Percentiles rank a stretch among this genome's conserved stretches.
phyloP scores from a whole-genome alignment of 1,140 invertebrate species.

The Littorina saxatilis region DNA sequence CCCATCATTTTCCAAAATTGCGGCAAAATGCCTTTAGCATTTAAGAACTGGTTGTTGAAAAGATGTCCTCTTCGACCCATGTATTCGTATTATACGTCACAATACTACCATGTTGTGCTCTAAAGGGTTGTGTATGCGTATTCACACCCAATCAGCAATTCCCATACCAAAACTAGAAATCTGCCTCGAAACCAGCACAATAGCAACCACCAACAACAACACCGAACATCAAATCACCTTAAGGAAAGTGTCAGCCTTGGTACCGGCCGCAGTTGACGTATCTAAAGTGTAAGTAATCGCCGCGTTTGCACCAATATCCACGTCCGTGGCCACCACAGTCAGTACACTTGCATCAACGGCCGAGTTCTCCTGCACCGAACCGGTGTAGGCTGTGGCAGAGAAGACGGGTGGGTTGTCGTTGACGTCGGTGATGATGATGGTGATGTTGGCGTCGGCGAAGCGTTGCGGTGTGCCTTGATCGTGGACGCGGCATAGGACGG shows the following conservation, averaged over 20 bases:
- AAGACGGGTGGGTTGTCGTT: slow-evolving; percentile 75
- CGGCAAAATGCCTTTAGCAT: too few species aligned
- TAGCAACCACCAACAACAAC: too few species aligned
- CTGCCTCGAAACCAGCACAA: too few species aligned
- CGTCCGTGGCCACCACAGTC: slow-evolving; percentile 82
- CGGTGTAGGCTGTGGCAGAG: slow-evolving; percentile 73
- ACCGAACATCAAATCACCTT: too few species aligned
- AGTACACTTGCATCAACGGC: slow-evolving; percentile 89
- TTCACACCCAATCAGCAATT: too few species aligned
- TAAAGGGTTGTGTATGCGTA: too few species aligned
- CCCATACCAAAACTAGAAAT: too few species aligned
- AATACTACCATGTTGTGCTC: too few species aligned
- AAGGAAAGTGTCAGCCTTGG: slow-evolving; percentile 77
- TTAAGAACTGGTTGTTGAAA: too few species aligned
- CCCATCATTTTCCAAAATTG: too few species aligned
- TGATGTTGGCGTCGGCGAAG: slow-evolving; percentile 52
- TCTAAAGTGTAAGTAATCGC: slow-evolving; percentile 84
- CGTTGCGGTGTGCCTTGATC: slow-evolving; percentile 52
- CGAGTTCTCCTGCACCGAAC: slow-evolving; percentile 90
- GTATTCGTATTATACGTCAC: too few species aligned
- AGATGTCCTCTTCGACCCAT: too few species aligned
- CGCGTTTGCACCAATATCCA: slow-evolving; percentile 64
- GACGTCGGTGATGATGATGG: slow-evolving; percentile 60
- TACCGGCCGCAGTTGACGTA: slow-evolving; percentile 78
- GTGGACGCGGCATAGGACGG: slow-evolving; percentile 45